These are phyloP conservation scores for Crotalus viridis DNA, from an alignment of 2,113 vertebrate genomes.

Conservation along the genomic window DNA sequence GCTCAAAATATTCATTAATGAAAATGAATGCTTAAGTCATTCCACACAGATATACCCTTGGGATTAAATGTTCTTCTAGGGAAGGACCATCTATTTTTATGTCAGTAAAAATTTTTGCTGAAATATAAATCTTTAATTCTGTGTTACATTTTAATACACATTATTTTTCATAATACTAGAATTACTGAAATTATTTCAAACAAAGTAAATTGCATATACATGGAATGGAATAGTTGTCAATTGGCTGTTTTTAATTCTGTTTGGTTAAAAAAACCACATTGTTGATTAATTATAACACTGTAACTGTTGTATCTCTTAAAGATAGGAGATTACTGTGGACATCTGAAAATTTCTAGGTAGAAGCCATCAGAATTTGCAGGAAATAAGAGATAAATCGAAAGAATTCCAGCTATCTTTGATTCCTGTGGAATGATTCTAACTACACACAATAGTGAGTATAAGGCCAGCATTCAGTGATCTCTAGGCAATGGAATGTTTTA, in stretches of 20 bases:
- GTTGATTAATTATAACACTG: background rate
- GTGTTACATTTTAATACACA: background rate
- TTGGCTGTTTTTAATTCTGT: background rate
- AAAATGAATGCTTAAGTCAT: background rate
- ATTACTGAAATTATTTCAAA: background rate
- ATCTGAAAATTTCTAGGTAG: background rate
- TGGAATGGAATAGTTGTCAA: too few species aligned
- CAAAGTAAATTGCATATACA: background rate
- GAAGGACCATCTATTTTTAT: background rate
- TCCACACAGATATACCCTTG: background rate
- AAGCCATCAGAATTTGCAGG: background rate
- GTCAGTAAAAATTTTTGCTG: background rate
- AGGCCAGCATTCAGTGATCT: background rate
- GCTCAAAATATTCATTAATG: constrained; percentile 12
- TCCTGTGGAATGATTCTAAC: too few species aligned
- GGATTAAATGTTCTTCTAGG: background rate
- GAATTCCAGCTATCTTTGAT: background rate
- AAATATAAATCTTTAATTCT: background rate
- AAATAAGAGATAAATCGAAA: background rate
- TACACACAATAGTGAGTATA: background rate
- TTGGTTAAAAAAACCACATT: background rate
- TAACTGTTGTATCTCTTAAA: background rate
- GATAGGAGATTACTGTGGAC: background rate
- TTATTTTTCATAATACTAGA: background rate
- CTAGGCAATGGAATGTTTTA: background rate